Conservation (phyloP, 1,140 invertebrate species). For the Drosophila pruinosa region DNA sequence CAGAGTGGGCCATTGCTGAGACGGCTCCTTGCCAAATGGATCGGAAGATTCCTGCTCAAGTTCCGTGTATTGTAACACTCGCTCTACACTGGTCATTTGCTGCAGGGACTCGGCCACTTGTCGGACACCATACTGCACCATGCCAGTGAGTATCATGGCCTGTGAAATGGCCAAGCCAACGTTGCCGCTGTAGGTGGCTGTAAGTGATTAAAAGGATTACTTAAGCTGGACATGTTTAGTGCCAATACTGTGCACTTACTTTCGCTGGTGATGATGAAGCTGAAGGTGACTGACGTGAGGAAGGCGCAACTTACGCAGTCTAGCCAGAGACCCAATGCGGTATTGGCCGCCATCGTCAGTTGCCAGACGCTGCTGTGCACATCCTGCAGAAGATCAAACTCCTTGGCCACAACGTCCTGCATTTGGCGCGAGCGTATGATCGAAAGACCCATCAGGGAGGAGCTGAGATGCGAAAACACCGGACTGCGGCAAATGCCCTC, state of each 20-base stretch:
- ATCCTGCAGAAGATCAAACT: slow-evolving; percentile 88
- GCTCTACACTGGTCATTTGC: slow-evolving; percentile 92
- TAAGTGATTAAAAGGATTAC: not conserved
- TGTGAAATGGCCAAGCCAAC: slow-evolving; percentile 93
- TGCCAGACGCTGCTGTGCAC: slow-evolving; percentile 87
- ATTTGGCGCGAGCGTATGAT: slow-evolving; percentile 90
- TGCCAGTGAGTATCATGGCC: slow-evolving; percentile 91
- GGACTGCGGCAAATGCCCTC: slow-evolving; percentile 91
- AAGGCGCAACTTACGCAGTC: slow-evolving; percentile 88
- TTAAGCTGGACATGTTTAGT: not conserved
- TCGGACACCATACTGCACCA: slow-evolving; percentile 93
- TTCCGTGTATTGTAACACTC: slow-evolving; percentile 89
- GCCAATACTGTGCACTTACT: slow-evolving; percentile 56
- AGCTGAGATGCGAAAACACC: slow-evolving; percentile 91
- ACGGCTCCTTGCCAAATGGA: slow-evolving; percentile 58
- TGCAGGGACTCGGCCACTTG: slow-evolving; percentile 92
- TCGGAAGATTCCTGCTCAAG: slow-evolving; percentile 83
- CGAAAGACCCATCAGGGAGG: slow-evolving; percentile 90
- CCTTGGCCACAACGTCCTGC: slow-evolving; percentile 87
- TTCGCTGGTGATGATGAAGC: slow-evolving; percentile 83
- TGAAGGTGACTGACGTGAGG: slow-evolving; percentile 87
- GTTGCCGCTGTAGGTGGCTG: slow-evolving; percentile 85
- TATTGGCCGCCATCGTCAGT: slow-evolving; percentile 84
- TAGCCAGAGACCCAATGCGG: slow-evolving; percentile 89
- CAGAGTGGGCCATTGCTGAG: slow-evolving; percentile 83